A percentile compares a stretch with the other conserved stretches of the same genome.
Conservation (phyloP, 1,140 invertebrate species). For the Panagrolaimus sp. region DNA sequence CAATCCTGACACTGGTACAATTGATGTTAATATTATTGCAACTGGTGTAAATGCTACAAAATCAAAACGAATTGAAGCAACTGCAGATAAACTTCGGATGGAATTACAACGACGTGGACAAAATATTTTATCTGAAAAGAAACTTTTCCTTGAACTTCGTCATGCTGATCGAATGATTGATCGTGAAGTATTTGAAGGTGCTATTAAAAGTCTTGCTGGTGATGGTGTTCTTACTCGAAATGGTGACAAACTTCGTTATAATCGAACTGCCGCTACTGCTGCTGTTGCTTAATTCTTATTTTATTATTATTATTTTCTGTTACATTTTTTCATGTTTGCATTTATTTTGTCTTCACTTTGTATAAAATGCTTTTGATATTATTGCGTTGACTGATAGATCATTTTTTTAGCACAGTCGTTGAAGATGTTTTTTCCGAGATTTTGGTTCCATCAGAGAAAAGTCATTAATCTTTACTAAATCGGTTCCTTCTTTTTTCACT, state of each 20-base stretch:
- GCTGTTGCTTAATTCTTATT: not conserved
- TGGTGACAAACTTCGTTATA: slow-evolving; percentile 8
- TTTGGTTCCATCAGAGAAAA: no score
- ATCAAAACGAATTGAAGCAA: not conserved
- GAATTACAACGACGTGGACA: slow-evolving; percentile 35
- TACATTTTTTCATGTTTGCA: no score
- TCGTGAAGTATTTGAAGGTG: slow-evolving; percentile 11
- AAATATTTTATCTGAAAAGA: slow-evolving; percentile 25
- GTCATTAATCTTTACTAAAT: no score
- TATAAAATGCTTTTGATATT: no score
- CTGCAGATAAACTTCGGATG: slow-evolving; percentile 66
- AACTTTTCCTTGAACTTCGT: slow-evolving; percentile 35
- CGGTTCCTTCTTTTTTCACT: no score
- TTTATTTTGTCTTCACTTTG: no score
- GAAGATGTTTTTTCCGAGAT: no score
- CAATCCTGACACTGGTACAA: slow-evolving; percentile 88
- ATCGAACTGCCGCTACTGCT: not conserved
- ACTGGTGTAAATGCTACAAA: slow-evolving; percentile 67
- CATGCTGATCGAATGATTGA: slow-evolving; percentile 21
- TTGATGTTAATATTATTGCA: slow-evolving; percentile 89
- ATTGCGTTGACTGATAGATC: no score
- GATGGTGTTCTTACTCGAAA: slow-evolving; percentile 1
- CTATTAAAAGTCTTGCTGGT: not conserved
- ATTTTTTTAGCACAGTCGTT: no score
- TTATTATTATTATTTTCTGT: not conserved